These are phyloP conservation scores for Aldrovandia affinis DNA, from an alignment of 2,797 vertebrate species.

Conservation along the genomic window DNA sequence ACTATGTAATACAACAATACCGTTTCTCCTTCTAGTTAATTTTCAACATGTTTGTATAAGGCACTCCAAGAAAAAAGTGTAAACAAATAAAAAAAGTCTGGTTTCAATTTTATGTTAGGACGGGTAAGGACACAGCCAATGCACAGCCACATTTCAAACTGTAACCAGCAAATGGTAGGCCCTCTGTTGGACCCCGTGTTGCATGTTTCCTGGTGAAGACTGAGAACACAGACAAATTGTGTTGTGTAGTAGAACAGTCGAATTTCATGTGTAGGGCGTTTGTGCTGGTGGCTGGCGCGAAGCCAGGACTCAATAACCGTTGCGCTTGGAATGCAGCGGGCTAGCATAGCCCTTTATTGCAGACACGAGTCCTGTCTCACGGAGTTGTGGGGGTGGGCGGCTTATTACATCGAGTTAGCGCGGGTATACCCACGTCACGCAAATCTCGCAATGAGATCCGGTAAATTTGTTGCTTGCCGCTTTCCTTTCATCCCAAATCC, in stretches of 20 bases:
- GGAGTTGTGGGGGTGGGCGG: background rate
- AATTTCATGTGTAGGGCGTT: constrained; percentile 4
- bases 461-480: background rate
- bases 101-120: constrained; percentile 1
- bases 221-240: constrained; percentile 4
- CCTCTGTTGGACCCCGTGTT: background rate
- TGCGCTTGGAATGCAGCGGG: constrained; percentile 9
- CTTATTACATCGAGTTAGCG: background rate
- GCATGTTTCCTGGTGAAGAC: background rate
- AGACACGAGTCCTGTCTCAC: background rate
- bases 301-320: background rate
- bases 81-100: background rate
- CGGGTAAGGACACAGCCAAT: background rate
- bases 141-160: background rate
- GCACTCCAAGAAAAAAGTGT: background rate
- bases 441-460: background rate
- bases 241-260: background rate
- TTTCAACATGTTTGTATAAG: constrained; percentile 1
- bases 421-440: background rate
- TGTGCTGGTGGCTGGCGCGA: constrained; percentile 12
- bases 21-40: background rate
- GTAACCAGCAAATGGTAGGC: constrained; percentile 6
- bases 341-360: constrained; percentile 1
- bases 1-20: background rate
- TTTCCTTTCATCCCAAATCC: background rate